Base-by-base conservation (phyloP, 2,113 vertebrate species). In the Rhea pennata region DNA sequence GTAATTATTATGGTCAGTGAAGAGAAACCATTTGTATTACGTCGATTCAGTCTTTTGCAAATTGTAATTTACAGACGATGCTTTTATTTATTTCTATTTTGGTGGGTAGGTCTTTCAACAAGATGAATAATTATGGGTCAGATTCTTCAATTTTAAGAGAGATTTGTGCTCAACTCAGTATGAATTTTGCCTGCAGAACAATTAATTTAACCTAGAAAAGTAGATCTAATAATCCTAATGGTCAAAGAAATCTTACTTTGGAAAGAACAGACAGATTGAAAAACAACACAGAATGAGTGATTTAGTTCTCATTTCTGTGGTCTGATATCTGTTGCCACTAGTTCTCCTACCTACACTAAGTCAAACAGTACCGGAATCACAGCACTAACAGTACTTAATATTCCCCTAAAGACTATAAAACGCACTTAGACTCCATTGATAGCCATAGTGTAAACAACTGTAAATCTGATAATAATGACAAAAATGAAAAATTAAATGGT, bases 151-250 rank as follows among this genome's bases (percentile, higher is more conserved):
- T 44, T 79, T 67, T 58, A 31, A 74, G 71, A 15, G 39, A 24
- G 26, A 26, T 70, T 31, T 11, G 7, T 46, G 42, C 20, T 66
- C 33, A 36, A 13, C 5, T 75, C 0, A 0, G 20, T 0, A 0
- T 17, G 13, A 12, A 10, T 54, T 79, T 90, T 42, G 10, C 39
- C 78, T 33, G 50, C 53, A 44, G 73, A 58, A 42, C 33, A 64
- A 42, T 10, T 48, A 46, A 46, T 48, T 69, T 48, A 33, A 31
- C 14, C 65, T 36, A 14, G 16, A 70, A 62, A 85, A 82, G 33
- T 1, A 23, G 10, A 10, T 46, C 9, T 23, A 75, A n/a, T n/a
- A 64, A 81, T 22, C 31, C 36, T 22, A 59, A 3, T 36, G 8
- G 31, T 22, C 27, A 40, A 54, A 79, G 27, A 80, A 74, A 78